Conservation (phyloP, 64 coral and sea anemone genomes). For the Cladopsammia gracilis region DNA sequence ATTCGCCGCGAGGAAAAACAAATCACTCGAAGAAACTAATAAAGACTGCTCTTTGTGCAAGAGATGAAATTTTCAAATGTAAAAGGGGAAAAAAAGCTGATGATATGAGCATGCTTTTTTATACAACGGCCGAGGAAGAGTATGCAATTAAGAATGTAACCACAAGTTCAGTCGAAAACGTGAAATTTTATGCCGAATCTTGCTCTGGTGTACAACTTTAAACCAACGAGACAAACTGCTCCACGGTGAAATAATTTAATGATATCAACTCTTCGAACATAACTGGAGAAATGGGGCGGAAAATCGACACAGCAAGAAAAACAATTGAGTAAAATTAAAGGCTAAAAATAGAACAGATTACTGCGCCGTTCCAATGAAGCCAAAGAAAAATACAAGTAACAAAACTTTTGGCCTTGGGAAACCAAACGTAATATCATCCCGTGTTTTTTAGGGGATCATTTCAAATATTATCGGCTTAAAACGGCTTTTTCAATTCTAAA, state of each 20-base stretch:
- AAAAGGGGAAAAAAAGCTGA: not conserved
- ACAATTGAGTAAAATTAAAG: not conserved
- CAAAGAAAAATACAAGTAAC: not conserved
- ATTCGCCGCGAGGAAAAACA: not conserved
- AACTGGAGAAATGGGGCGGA: not conserved
- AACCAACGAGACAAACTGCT: not conserved
- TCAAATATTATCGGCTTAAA: slow-evolving; percentile 25
- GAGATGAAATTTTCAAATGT: not conserved
- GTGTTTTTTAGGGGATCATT: slow-evolving; percentile 2
- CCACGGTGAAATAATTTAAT: not conserved
- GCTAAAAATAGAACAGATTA: not conserved
- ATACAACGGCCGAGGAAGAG: no score
- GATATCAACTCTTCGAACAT: not conserved
- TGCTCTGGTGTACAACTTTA: not conserved
- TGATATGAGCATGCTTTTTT: not conserved
- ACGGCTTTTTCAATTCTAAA: slow-evolving; percentile 17
- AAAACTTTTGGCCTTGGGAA: not conserved
- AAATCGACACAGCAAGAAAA: slow-evolving; percentile 10
- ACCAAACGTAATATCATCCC: not conserved
- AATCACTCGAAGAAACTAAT: not conserved
- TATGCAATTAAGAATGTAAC: no score
- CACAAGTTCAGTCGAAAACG: not conserved
- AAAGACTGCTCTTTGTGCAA: not conserved
- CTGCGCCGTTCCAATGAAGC: not conserved
- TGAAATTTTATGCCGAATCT: not conserved